Evolutionary conservation across 53 echinoderm and acorn worm genomes (phyloP), one percentile per base, ranked within the genome.

Genomic region (Stichopus horrens): DNA sequence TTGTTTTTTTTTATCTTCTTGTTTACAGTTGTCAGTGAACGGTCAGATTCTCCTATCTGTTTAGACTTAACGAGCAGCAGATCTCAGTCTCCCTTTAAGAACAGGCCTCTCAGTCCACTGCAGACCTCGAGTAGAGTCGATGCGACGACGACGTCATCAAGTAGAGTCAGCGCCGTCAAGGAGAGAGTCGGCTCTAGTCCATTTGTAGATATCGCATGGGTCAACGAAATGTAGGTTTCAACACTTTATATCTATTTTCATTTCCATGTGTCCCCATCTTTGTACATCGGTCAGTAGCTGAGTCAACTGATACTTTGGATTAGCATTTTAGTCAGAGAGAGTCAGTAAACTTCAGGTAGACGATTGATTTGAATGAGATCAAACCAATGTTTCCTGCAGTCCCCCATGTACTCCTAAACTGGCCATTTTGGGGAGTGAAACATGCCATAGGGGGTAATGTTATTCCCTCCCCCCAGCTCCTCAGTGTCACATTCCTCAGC

Each of bases 161-260:
- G 80, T 20, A 60, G 21, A 14, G 37, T 60, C 37, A 83, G 7
- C 13, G 59, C 65, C 10, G 57, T 60, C 59, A 58, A 83, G 84
- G 65, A 65, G 7, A 59, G 59, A 51, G 18, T 60, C 4, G 66
- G 21, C 23, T 83, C 84, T 5, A 84, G 67, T 13, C 87, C 52
- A 7, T 52, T 20, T 23, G 87, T 74, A 51, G 73, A 7, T 53
- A 7, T 73, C 73, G 11, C 21, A 86, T 74, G 73, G 87, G 87
- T 74, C 7, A 37, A 86, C 6, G 87, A 83, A 60, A 83, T 83
- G 84, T 83, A 83, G 58, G 84, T 23, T 21, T 23, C 16, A 37
- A 37, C 37, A 37, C 37, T 37, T 37, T 37, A 37, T 91, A 81
- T 75, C 83, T 91, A 75, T 88, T 71, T 88, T n/a, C 76, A 20